These are phyloP conservation scores for Peromyscus maniculatus DNA, from an alignment of 2,113 vertebrate genomes.

Conservation along the genomic window DNA sequence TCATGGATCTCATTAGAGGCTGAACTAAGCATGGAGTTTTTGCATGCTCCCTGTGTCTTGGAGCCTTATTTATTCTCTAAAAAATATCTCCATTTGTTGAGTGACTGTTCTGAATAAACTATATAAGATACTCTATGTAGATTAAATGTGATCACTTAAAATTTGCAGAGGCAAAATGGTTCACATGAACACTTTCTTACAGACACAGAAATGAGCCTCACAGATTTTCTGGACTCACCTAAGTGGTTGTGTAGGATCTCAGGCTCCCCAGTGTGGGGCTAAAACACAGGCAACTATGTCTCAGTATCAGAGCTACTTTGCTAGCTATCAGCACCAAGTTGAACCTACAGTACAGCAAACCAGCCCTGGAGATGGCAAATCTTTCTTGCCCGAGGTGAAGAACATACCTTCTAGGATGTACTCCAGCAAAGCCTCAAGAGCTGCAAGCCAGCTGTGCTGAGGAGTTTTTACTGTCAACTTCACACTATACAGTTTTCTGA, in stretches of 20 bases:
- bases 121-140: not conserved
- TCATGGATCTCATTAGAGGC: slow-evolving; percentile 53
- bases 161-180: not conserved
- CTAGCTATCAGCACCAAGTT: not conserved
- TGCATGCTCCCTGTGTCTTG: not conserved
- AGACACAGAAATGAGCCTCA: not conserved
- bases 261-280: not conserved
- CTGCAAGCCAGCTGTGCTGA: too few relatives aligned
- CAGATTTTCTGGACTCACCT: not conserved
- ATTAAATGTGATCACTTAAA: slow-evolving; percentile 34
- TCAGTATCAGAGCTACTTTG: not conserved
- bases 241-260: not conserved
- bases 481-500: not conserved
- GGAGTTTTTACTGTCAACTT: too few relatives aligned
- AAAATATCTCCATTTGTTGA: slow-evolving; percentile 19
- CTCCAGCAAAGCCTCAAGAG: not conserved
- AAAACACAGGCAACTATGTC: not conserved
- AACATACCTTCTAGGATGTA: not conserved
- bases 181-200: not conserved
- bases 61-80: not conserved
- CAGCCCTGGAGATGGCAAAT: not conserved
- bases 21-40: not conserved
- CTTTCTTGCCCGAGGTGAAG: not conserved
- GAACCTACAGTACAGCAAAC: not conserved
- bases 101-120: not conserved